Evolutionary conservation across 37 sponge, comb jelly and placozoan genomes (phyloP), one percentile per base, ranked within the genome.

Genomic region (Dysidea cf. avara): DNA sequence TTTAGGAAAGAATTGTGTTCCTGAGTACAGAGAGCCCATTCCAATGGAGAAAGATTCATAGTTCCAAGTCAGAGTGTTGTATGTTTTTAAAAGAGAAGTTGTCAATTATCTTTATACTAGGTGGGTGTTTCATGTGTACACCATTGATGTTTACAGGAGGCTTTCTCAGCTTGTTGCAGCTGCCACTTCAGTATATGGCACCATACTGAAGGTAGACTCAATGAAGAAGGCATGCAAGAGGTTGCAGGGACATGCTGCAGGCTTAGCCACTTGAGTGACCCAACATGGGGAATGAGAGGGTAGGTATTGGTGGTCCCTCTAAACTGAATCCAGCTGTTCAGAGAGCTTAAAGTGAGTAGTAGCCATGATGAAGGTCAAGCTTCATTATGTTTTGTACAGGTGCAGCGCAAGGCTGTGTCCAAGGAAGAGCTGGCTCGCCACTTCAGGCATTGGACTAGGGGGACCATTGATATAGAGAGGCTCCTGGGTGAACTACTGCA

Each of bases 241-340:
- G 78, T 65, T 83, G 6, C 70, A 61, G 7, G 84, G 84, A 55
- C 39, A 46, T 22, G 73, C 56, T 7, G 56, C 74, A 1, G 35
- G 52, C 49, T 39, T 74, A 7, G 82, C 84, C 28, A 77, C 5
- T 25, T 68, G 70, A 78, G 77, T 71, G 1, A 83, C 84, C 0
- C n/a, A 83, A 83, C 49, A 38, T 83, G 0, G 84, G 84, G 1
- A 83, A 83, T 28, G 84, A 83, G 66, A 76, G 72, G 12, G 78
- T 71, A 64, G 84, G 77, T 33, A 64, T 83, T 28, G n/a, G 76
- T 16, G 77, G 77, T 1, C 21, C 54, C 24, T 64, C 54, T 31
- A 76, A 76, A n/a, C n/a, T n/a, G n/a, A n/a, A n/a, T n/a, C n/a
- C n/a, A n/a, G n/a, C n/a, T n/a, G n/a, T n/a, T n/a, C n/a, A n/a